These are phyloP conservation scores for Drosophila falleni DNA, from an alignment of 2,888 invertebrate genomes.

Conservation along the genomic window DNA sequence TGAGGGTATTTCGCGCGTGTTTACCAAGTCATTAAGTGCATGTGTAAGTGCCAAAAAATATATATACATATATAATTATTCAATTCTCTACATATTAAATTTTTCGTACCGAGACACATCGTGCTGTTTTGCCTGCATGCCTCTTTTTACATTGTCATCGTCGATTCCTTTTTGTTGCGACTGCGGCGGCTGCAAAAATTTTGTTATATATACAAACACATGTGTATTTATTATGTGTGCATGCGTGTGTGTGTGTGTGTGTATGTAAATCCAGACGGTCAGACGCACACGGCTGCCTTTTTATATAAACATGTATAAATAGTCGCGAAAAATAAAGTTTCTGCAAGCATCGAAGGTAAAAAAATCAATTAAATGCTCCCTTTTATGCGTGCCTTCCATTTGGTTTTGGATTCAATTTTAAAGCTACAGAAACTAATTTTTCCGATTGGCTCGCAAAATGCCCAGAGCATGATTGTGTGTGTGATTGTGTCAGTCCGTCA, in stretches of 20 bases:
- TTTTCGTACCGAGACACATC: constrained; percentile 56
- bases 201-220: constrained; percentile 53
- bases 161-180: constrained; percentile 65
- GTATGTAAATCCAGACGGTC: constrained; percentile 67
- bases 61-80: constrained; percentile 27
- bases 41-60: constrained; percentile 67
- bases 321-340: constrained; percentile 60
- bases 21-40: constrained; percentile 75
- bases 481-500: constrained; percentile 25
- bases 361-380: constrained; percentile 58
- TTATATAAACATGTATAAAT: constrained; percentile 61
- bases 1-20: constrained; percentile 61
- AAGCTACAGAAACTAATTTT: constrained; percentile 34
- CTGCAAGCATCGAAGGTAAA: constrained; percentile 52
- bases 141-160: constrained; percentile 75
- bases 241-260: constrained; percentile 22
- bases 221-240: constrained; percentile 18
- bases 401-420: constrained; percentile 18
- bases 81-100: constrained; percentile 45
- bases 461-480: constrained; percentile 16
- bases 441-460: constrained; percentile 54
- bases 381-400: constrained; percentile 30
- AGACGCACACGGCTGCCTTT: constrained; percentile 38
- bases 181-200: constrained; percentile 56
- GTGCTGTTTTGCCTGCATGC: constrained; percentile 42